Evolutionary conservation across 2,888 invertebrate genomes (phyloP), one percentile per base, ranked within the genome.

Genomic region (Meteorus colon): DNA sequence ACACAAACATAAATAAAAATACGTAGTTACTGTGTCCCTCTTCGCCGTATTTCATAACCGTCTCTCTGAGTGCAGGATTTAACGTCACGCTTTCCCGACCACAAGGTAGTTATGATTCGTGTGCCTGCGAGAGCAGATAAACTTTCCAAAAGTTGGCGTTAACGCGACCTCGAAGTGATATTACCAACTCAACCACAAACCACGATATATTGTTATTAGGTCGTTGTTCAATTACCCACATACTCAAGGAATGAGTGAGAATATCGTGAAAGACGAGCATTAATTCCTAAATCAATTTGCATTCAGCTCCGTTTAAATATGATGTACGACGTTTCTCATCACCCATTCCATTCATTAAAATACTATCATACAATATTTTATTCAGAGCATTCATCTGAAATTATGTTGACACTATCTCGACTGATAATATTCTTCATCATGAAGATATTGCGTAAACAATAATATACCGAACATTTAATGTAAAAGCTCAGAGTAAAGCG

Each of bases 141-240:
- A 68, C 62, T 74, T 74, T 69, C 69, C 51, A 62, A 55, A 55
- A 69, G 75, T 75, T 75, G 48, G 63, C 72, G 63, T 72, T 72
- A 72, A 63, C 69, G 75, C 45, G 63, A 75, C 63, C 69, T 75
- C 70, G n/a, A 19, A 63, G 70, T 29, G 31, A 69, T 51, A 31
- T 73, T 55, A 67, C 75, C 71, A 77, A 77, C 75, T 77, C 62
- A 73, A 75, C 77, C 77, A 69, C 77, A 72, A 73, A 77, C 62
- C 77, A 75, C 73, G 73, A 75, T 75, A 75, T 72, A 60, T 77
- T 73, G 77, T 77, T 75, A 77, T 77, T 72, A 73, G 74, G 73
- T 63, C 74, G 62, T 60, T 72, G 60, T 63, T 75, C 72, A 77
- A 77, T 75, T 77, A 77, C 69, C 75, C 77, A 66, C 63, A 24